These are phyloP conservation scores for Diuraphis noxia DNA, from an alignment of 1,140 invertebrate species.

Conservation along the genomic window DNA sequence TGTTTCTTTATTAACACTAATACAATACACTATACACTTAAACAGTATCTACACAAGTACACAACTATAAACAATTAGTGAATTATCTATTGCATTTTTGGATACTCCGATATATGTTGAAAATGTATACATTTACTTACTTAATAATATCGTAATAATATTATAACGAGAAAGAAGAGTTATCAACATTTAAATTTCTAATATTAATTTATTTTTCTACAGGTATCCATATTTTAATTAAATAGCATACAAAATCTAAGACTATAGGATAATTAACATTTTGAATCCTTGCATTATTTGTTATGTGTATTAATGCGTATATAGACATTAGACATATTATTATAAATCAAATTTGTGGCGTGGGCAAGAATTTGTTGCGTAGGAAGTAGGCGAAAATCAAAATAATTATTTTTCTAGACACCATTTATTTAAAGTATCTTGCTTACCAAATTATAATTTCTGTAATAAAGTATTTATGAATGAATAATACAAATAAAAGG, in stretches of 20 bases:
- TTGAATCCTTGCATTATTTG: not conserved
- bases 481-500: not conserved
- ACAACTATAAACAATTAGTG: not conserved
- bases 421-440: slow-evolving; percentile 15
- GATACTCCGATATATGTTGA: too few species aligned
- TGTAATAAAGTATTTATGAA: slow-evolving; percentile 36
- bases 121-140: not conserved
- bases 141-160: not conserved
- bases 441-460: slow-evolving; percentile 30
- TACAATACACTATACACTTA: too few species aligned
- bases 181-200: not conserved
- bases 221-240: not conserved
- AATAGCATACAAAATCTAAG: not conserved
- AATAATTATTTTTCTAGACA: slow-evolving; percentile 45
- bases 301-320: not conserved
- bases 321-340: too few species aligned
- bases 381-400: slow-evolving; percentile 40
- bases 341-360: slow-evolving; percentile 42
- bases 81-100: not conserved
- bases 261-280: not conserved
- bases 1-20: not conserved
- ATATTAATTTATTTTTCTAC: not conserved
- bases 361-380: slow-evolving; percentile 24
- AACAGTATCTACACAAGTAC: not conserved
- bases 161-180: not conserved